Evolutionary conservation across 2,113 vertebrate species (phyloP).

Genomic region (Microtus pennsylvanicus): DNA sequence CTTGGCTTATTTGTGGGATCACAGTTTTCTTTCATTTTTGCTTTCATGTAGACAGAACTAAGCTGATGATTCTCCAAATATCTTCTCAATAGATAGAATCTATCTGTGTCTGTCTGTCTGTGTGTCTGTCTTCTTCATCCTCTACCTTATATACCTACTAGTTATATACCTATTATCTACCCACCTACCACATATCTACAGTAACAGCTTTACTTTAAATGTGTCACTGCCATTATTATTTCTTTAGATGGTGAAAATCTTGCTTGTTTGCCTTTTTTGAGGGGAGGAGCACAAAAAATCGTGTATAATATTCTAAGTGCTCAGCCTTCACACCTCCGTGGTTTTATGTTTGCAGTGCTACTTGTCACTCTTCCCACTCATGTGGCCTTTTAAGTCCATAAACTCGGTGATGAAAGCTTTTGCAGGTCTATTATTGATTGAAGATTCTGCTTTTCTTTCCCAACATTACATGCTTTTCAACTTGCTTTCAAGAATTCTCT

Average conservation of each 20-base stretch:
- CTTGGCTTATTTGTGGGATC: neutral
- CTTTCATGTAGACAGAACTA: neutral
- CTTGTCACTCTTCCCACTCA: neutral
- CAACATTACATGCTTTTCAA: neutral
- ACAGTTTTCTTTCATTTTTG: neutral
- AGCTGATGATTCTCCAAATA: neutral
- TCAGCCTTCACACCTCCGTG: neutral
- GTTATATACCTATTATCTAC: too few species aligned
- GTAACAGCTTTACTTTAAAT: neutral
- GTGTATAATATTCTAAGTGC: neutral
- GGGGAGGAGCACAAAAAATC: neutral
- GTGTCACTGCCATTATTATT: neutral
- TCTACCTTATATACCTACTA: neutral
- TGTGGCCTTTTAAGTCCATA: neutral
- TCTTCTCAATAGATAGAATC: neutral
- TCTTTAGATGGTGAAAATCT: neutral
- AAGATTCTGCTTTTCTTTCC: neutral
- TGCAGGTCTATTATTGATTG: neutral
- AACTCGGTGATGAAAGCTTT: neutral
- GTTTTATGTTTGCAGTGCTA: neutral
- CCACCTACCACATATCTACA: too few species aligned
- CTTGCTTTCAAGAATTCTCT: neutral
- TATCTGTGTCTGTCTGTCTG: neutral
- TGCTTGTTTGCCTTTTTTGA: neutral
- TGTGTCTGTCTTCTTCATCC: neutral